Evolutionary conservation across 1,140 invertebrate species (phyloP).

Genomic region (Linepithema humile): DNA sequence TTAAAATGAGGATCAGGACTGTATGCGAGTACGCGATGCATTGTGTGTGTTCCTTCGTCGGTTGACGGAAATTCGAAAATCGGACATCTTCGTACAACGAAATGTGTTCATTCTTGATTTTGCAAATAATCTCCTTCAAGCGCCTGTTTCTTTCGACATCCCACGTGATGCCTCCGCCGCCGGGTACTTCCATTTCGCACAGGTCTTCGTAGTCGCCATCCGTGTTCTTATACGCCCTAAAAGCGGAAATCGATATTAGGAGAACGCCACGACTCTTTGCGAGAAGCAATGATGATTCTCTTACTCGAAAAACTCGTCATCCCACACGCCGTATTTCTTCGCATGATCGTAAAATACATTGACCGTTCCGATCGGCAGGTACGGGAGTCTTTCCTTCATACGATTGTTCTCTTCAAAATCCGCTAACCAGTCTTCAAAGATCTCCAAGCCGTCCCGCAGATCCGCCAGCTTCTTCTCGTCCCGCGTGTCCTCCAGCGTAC

Average conservation of each 20-base stretch:
- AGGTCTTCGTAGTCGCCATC: slow-evolving; percentile 78
- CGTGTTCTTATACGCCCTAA: slow-evolving; percentile 72
- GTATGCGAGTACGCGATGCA: slow-evolving; percentile 79
- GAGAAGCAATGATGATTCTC: background rate
- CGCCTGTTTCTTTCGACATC: slow-evolving; percentile 79
- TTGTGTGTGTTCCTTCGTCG: slow-evolving; percentile 76
- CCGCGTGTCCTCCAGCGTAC: slow-evolving; percentile 80
- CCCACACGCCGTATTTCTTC: slow-evolving; percentile 73
- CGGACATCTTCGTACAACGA: slow-evolving; percentile 77
- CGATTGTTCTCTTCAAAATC: slow-evolving; percentile 78
- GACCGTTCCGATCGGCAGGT: slow-evolving; percentile 78
- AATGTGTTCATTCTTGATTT: slow-evolving; percentile 71
- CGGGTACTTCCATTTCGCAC: slow-evolving; percentile 68
- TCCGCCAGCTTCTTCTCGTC: slow-evolving; percentile 78
- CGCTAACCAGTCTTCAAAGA: slow-evolving; percentile 80
- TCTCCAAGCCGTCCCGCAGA: slow-evolving; percentile 75
- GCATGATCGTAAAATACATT: slow-evolving; percentile 75
- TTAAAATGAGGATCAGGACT: slow-evolving; percentile 77
- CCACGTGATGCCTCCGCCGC: slow-evolving; percentile 74
- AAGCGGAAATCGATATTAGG: slow-evolving; percentile 18
- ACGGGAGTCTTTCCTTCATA: slow-evolving; percentile 78
- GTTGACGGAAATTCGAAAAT: slow-evolving; percentile 73
- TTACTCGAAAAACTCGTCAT: slow-evolving; percentile 73
- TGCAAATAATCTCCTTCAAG: slow-evolving; percentile 70
- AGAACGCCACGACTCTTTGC: background rate